These are phyloP conservation scores for Palythoa grandiflora DNA, from an alignment of 92 coral and sea anemone species.

Conservation along the genomic window DNA sequence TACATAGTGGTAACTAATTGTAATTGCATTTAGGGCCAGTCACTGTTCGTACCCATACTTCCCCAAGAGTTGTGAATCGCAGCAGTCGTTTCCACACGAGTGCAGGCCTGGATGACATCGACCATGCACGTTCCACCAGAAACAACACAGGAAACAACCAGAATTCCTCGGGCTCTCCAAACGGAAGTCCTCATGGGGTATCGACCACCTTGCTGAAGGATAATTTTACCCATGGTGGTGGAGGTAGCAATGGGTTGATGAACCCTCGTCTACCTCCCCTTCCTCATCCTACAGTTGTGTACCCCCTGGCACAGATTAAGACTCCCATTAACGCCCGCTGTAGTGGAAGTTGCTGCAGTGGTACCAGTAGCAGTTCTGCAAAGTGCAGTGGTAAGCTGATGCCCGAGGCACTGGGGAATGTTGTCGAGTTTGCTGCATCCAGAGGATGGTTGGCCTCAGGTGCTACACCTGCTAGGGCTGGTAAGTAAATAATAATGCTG, in stretches of 20 bases:
- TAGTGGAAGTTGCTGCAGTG: slow-evolving; percentile 89
- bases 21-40: slow-evolving; percentile 71
- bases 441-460: slow-evolving; percentile 97
- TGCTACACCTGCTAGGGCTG: slow-evolving; percentile 82
- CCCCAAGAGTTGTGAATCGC: slow-evolving; percentile 96
- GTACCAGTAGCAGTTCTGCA: slow-evolving; percentile 70
- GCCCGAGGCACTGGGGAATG: slow-evolving; percentile 87
- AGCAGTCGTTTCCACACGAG: slow-evolving; percentile 99
- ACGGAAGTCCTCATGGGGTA: slow-evolving; percentile 82
- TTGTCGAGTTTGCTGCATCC: slow-evolving; percentile 81
- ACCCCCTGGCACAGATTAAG: slow-evolving; percentile 91
- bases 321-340: slow-evolving; percentile 88
- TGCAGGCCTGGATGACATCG: slow-evolving; percentile 98
- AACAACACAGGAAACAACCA: slow-evolving; percentile 64
- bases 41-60: slow-evolving; percentile 93
- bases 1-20: neutral
- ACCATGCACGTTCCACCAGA: slow-evolving; percentile 81
- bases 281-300: slow-evolving; percentile 83
- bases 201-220: slow-evolving; percentile 76
- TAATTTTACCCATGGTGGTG: slow-evolving; percentile 67
- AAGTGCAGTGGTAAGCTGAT: slow-evolving; percentile 88
- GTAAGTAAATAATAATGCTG: slow-evolving; percentile 25
- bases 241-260: slow-evolving; percentile 88
- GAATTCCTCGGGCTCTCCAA: slow-evolving; percentile 82
- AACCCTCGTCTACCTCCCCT: slow-evolving; percentile 98